Percentiles rank a stretch among this genome's conserved stretches.
Evolutionary conservation across 2,797 vertebrate species (phyloP).

Genomic region (Enteromius treurensis): DNA sequence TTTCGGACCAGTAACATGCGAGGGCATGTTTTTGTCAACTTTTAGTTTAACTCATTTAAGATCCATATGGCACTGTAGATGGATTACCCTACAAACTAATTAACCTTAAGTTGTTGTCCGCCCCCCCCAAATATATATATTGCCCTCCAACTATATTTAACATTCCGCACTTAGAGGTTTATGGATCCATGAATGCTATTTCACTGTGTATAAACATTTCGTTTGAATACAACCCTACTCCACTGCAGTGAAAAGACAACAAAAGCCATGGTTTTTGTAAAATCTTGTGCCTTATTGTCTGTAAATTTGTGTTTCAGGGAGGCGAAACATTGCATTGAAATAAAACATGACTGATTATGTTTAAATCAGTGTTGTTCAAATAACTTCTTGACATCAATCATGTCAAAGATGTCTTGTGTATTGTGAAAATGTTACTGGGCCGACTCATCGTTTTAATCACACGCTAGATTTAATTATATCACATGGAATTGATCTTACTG

Average conservation of each 20-base stretch:
- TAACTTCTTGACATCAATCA: background rate
- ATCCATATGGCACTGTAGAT: background rate
- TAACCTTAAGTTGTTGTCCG: background rate
- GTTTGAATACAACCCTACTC: constrained; percentile 2
- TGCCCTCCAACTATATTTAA: background rate
- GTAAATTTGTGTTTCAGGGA: constrained; percentile 16
- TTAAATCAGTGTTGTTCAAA: background rate
- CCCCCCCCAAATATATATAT: background rate
- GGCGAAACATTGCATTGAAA: background rate
- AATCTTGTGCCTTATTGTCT: constrained; percentile 44
- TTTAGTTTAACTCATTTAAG: background rate
- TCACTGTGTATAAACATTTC: constrained; percentile 14
- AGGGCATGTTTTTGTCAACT: constrained; percentile 3
- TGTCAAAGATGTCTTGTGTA: background rate
- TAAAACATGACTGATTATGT: constrained; percentile 28
- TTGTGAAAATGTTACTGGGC: too few relatives aligned
- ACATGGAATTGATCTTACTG: too few relatives aligned
- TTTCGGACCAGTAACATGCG: constrained; percentile 27
- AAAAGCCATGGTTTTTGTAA: constrained; percentile 40
- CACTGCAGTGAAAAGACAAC: constrained; percentile 11
- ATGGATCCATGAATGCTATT: constrained; percentile 1
- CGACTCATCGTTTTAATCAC: too few relatives aligned
- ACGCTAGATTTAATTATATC: too few relatives aligned
- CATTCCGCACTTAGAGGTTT: constrained; percentile 32
- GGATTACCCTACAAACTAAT: constrained; percentile 5